Evolutionary conservation across 2,888 invertebrate species (phyloP).

Genomic region (Trissolcus japonicus): DNA sequence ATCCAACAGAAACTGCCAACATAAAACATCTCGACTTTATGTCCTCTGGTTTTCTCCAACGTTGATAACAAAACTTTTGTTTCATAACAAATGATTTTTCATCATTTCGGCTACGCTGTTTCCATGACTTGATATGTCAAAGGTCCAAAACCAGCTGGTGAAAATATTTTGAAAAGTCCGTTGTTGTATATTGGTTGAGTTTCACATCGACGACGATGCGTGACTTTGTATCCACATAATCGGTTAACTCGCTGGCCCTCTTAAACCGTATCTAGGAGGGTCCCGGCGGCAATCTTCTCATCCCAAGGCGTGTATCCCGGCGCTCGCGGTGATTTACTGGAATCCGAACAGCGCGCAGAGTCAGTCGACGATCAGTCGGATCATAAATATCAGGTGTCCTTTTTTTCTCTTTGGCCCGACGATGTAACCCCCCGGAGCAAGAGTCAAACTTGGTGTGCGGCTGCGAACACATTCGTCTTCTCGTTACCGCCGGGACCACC

Average conservation of each 20-base stretch:
- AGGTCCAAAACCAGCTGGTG: too few species aligned
- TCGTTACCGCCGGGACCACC: conserved; percentile 58
- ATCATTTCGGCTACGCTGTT: too few species aligned
- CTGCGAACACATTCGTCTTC: conserved; percentile 62
- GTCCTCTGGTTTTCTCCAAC: too few species aligned
- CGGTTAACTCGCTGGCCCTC: conserved; percentile 54
- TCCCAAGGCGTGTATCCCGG: conserved; percentile 57
- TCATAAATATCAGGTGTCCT: conserved; percentile 69
- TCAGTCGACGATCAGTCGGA: conserved; percentile 66
- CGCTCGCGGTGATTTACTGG: conserved; percentile 57
- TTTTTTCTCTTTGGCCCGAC: conserved; percentile 56
- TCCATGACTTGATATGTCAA: too few species aligned
- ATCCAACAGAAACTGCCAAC: too few species aligned
- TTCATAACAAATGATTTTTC: too few species aligned
- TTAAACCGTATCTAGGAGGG: conserved; percentile 55
- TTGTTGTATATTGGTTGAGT: too few species aligned
- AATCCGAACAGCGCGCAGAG: conserved; percentile 62
- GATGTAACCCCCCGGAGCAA: conserved; percentile 55
- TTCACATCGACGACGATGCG: too few species aligned
- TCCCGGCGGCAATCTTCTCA: conserved; percentile 52
- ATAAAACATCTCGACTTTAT: too few species aligned
- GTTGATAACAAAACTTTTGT: too few species aligned
- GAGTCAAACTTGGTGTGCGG: conserved; percentile 59
- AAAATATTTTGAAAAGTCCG: too few species aligned
- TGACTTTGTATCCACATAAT: too few species aligned